Conservation (phyloP, 1,140 invertebrate genomes). For the Tetramorium alpestre region DNA sequence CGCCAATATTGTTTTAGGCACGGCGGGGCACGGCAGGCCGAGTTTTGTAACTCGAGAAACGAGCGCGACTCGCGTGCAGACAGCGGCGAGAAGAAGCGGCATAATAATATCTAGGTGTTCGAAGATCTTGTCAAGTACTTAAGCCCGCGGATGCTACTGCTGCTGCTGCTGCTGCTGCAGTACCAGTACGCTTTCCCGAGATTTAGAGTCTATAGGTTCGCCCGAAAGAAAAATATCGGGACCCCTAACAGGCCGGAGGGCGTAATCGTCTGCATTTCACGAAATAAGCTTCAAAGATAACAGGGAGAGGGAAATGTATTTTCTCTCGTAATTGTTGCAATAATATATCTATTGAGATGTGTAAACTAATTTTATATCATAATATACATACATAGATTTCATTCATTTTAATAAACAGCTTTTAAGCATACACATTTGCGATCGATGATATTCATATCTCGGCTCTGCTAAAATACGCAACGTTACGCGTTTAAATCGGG, state of each 20-base stretch:
- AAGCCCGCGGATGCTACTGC: slow-evolving; percentile 20
- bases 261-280: background rate
- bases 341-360: background rate
- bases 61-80: slow-evolving; percentile 64
- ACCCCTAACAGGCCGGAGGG: background rate
- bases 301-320: background rate
- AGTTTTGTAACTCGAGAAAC: slow-evolving; percentile 79
- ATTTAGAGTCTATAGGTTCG: slow-evolving; percentile 15
- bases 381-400: background rate
- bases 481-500: background rate
- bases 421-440: background rate
- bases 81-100: slow-evolving; percentile 18
- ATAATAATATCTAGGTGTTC: slow-evolving; percentile 59
- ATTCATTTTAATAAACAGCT: background rate
- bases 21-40: slow-evolving; percentile 47
- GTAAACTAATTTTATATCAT: background rate
- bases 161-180: background rate
- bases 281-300: background rate
- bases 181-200: background rate
- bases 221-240: background rate
- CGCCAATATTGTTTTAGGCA: slow-evolving; percentile 81
- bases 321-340: background rate
- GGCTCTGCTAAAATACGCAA: background rate
- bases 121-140: slow-evolving; percentile 50
- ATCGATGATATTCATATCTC: background rate